Conservation (phyloP, 2,797 vertebrate species). For the Scolopax rusticola region DNA sequence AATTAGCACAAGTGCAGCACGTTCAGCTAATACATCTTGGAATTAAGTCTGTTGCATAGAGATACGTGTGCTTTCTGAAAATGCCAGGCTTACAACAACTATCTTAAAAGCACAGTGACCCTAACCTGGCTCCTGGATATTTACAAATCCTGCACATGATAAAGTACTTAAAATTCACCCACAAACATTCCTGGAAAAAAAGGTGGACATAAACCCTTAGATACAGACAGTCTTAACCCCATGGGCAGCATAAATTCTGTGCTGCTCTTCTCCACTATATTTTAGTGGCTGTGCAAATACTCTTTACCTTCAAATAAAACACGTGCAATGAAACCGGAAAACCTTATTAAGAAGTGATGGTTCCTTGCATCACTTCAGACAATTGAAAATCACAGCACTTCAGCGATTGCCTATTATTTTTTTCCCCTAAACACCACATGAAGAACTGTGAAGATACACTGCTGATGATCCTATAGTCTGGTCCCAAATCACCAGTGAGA, state of each 20-base stretch:
- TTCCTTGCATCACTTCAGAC: slow-evolving; percentile 20
- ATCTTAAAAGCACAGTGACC: neutral
- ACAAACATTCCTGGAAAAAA: neutral
- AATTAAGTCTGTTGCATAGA: neutral
- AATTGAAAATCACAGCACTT: neutral
- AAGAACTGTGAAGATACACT: neutral
- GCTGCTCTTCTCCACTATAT: neutral
- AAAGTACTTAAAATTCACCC: slow-evolving; percentile 38
- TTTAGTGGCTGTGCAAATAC: slow-evolving; percentile 35
- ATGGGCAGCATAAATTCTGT: slow-evolving; percentile 4
- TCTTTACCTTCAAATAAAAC: slow-evolving; percentile 10
- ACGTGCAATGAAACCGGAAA: slow-evolving; percentile 12
- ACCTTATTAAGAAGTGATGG: neutral
- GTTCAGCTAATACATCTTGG: neutral
- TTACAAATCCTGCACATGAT: neutral
- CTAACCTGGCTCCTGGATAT: neutral
- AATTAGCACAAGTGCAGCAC: neutral
- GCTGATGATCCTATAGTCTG: neutral
- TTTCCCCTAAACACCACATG: neutral
- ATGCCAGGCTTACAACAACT: neutral
- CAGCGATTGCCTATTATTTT: neutral
- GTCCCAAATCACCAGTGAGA: neutral
- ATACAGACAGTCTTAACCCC: neutral
- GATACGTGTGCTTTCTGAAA: neutral
- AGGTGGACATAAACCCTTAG: neutral